Evolutionary conservation across 2,797 vertebrate genomes (phyloP), one percentile per base, ranked within the genome.

Genomic region (Oreochromis mossambicus): DNA sequence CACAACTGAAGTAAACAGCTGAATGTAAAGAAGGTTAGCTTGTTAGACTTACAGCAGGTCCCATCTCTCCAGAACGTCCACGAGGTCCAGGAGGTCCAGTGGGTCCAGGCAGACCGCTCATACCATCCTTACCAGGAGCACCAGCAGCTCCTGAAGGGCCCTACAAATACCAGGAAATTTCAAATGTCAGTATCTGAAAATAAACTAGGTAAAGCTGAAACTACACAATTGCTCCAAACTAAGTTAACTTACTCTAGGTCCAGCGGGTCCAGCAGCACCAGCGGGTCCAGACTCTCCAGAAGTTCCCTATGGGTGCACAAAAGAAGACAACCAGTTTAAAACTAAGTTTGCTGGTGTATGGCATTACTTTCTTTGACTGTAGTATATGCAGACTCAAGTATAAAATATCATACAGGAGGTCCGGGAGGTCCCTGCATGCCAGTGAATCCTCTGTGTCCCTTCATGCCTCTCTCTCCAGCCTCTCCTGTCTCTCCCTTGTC

Each of bases 401-500:
- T 43, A 13, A 43, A 50, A 51, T 68, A 8, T 98, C 98, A 94
- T 94, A 99, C 98, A 48, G 98, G 8, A 86, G 98, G 95, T 89
- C 99, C 99, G 15, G 98, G 97, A 38, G 97, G 96, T 94, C 99
- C 99, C 94, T 99, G 98, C 93, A 98, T 97, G 94, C 99, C 99
- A 1, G 98, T 98, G 96, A 99, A 99, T 92, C 99, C 99, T 96
- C 99, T 96, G 96, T 99, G 99, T 96, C 98, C 99, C 97, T 99
- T 99, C 95, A 99, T 97, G 96, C 98, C 98, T 97, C 98, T 98
- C 94, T 98, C 98, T 86, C 99, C 99, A 91, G 97, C 97, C 94
- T 99, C 99, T 26, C 99, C 99, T 1, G 95, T 2, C 95, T 99
- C 99, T 95, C 99, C 99, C 97, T 98, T 99, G 97, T 99, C 99